phyloP scores from a whole-genome alignment of 2,888 invertebrate genomes.

The Parnassius apollo region DNA sequence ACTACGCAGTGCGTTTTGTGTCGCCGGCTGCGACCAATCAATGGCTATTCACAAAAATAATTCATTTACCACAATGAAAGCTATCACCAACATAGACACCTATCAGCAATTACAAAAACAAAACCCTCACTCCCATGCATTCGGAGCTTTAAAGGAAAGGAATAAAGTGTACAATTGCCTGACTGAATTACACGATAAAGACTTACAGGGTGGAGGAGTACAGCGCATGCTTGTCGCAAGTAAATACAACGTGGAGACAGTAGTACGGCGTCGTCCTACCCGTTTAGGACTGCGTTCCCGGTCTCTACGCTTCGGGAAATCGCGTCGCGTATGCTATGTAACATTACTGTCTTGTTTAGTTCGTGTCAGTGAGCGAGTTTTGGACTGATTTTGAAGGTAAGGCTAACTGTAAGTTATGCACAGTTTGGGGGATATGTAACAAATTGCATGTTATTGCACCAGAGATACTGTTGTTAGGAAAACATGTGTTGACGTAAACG shows the following conservation, averaged over 20 bases:
- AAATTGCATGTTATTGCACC: too few species aligned
- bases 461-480: not conserved
- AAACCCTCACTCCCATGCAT: not conserved
- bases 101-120: constrained; percentile 10
- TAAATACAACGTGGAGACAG: constrained; percentile 11
- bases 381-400: constrained; percentile 3
- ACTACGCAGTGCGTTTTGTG: not conserved
- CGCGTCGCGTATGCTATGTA: constrained; percentile 7
- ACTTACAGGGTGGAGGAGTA: not conserved
- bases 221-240: constrained; percentile 5
- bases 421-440: not conserved
- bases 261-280: not conserved
- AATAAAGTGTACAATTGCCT: not conserved
- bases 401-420: not conserved
- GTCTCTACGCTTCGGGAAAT: not conserved
- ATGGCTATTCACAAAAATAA: constrained; percentile 10
- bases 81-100: not conserved
- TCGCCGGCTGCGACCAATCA: not conserved
- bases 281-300: not conserved
- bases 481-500: not conserved
- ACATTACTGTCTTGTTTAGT: not conserved
- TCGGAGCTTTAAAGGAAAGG: not conserved
- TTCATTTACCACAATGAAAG: constrained; percentile 1
- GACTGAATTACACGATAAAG: not conserved
- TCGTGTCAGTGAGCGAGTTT: not conserved